Conservation (phyloP, 2,113 vertebrate species). For the Petaurus breviceps region DNA sequence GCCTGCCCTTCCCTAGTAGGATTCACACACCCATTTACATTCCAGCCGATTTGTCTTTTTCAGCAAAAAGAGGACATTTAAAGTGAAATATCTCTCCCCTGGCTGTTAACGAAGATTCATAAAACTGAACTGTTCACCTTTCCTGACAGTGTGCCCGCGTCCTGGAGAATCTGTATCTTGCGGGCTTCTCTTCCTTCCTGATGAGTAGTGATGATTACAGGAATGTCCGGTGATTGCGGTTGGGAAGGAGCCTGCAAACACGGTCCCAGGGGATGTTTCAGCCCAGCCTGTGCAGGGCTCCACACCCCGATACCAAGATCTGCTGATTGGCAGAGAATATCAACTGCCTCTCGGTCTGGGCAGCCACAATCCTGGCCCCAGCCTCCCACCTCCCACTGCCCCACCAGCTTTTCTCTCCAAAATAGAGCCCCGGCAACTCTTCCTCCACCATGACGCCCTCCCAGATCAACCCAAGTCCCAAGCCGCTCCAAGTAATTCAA, state of each 20-base stretch:
- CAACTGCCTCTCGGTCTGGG: not conserved
- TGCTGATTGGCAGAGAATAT: not conserved
- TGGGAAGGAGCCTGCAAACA: not conserved
- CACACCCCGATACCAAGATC: not conserved
- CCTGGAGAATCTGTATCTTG: constrained; percentile 46
- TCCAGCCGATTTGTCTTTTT: constrained; percentile 14
- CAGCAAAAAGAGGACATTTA: constrained; percentile 45
- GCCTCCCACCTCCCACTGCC: not conserved
- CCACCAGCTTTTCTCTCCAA: not conserved
- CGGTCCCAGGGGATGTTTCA: not conserved
- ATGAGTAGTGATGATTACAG: not conserved
- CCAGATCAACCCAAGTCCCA: not conserved
- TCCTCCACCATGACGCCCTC: not conserved
- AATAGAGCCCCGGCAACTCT: not conserved
- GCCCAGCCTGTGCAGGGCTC: not conserved
- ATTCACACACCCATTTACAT: not conserved
- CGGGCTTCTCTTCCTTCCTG: not conserved
- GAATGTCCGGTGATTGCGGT: not conserved
- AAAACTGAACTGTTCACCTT: constrained; percentile 55
- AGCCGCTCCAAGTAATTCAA: not conserved
- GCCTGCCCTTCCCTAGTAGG: not conserved
- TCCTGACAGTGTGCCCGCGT: not conserved
- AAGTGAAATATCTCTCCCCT: constrained; percentile 48
- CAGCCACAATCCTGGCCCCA: not conserved
- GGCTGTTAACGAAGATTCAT: constrained; percentile 54